These are phyloP conservation scores for Prionailurus viverrinus DNA, from an alignment of 2,113 vertebrate species.

Conservation along the genomic window DNA sequence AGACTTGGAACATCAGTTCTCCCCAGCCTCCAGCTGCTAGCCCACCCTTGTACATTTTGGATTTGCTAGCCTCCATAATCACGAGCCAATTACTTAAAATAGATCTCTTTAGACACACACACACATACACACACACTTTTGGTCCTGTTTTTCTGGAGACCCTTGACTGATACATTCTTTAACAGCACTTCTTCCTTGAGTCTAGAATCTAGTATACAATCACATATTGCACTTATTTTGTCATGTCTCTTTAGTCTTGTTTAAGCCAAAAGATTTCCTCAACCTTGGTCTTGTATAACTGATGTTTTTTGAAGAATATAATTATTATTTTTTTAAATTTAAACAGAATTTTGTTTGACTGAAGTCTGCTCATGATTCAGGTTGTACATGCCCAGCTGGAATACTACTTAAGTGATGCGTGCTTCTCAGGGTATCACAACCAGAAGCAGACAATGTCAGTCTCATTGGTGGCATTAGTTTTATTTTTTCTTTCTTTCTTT, in stretches of 20 bases:
- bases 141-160: neutral
- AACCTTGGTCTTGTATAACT: constrained; percentile 6
- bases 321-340: neutral
- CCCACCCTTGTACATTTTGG: neutral
- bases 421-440: neutral
- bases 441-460: neutral
- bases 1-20: neutral
- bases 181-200: neutral
- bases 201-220: neutral
- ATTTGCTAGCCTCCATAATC: neutral
- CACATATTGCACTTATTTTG: neutral
- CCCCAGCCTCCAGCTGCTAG: neutral
- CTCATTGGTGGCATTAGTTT: neutral
- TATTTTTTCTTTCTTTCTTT: neutral
- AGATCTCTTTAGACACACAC: neutral
- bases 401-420: neutral
- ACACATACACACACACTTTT: neutral
- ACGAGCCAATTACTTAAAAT: neutral
- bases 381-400: too few species aligned
- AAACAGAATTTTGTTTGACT: neutral
- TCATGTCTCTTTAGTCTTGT: neutral
- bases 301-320: neutral
- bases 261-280: neutral
- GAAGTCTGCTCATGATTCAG: neutral
- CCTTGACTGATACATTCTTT: neutral